Base-by-base conservation (phyloP, 2,113 vertebrate genomes). In the Dicaeum eximium region DNA sequence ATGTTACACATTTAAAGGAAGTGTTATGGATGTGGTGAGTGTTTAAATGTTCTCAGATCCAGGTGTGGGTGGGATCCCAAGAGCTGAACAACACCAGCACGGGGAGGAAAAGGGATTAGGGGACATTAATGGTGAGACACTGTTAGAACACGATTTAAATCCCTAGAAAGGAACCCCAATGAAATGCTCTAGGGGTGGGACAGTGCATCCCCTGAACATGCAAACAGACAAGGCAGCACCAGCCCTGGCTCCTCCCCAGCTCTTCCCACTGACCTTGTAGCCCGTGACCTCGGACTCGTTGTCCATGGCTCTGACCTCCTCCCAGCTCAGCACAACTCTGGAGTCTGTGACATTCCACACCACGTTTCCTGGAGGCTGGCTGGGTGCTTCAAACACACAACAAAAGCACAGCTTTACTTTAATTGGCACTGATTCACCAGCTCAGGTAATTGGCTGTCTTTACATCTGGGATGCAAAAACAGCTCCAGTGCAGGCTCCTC, bases 241-340 rank as follows among this genome's bases (percentile, higher is more conserved):
- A 57, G 12, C 19, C 20, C 6, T 10, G 48, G 25, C 1, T 1
- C 21, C 35, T 2, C 24, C 31, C 66, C 64, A 66, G 56, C 1
- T 45, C 35, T 38, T 72, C 44, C 33, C 47, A 97, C 98, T 96
- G 94, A 99, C 99, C 98, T 99, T 98, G 96, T 99, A 99, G 15
- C 99, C 99, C 9, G 97, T 99, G 96, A 99, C 99, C 96, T 99
- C 98, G 2, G 99, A 99, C 97, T 99, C 99, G 1, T 98, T 99
- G 96, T 99, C 99, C 97, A 98, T 97, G 15, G 99, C 98, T 85
- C 98, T 97, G 6, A 99, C 99, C n/a, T 98, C 98, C 80, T 99
- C 99, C 99, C 99, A 99, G 93, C 98, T 98, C 88, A 99, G 97
- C 13, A 98, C 95, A 21, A 99, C 98, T 38, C 98, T 98, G 27